Base-by-base conservation (phyloP, 2,888 invertebrate species). In the Pemphredon lugubris region DNA sequence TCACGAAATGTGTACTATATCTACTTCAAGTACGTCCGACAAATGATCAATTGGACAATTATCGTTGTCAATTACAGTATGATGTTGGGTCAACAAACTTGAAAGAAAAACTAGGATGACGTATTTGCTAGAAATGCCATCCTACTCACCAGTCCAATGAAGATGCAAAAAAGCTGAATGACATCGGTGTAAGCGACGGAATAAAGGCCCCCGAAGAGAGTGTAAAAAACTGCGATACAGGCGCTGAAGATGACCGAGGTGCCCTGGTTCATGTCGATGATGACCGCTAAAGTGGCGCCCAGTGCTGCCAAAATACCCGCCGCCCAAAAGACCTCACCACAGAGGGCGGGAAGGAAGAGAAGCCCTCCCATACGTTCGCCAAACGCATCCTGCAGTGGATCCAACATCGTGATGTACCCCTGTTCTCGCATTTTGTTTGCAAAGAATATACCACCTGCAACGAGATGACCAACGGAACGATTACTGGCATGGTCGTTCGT, bases 291-390 rank as follows among this genome's bases (percentile, higher is more conserved):
- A 0, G 99, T 99, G 11, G 99, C 98, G 39, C 99, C 98, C 40
- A 99, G 92, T 4, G 99, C 99, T 0, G 98, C 97, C 58, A 99
- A 92, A 83, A 99, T 98, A 57, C 98, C 98, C 0, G 98, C 99
- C 0, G 98, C 98, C 99, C 99, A 99, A 91, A 99, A 99, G 3
- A 98, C 97, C 91, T 99, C 99, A 5, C 99, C 99, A 85, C 98
- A 96, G 1, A 99, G 93, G 0, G 99, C 98, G 2, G 99, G 99
- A 83, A 99, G 91, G 90, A 98, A 99, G 78, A 99, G 92, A 74
- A 99, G 91, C 0, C 98, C 98, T 20, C 99, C 99, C 97, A 99
- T 98, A 77, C 98, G 93, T 90, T 97, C 96, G 18, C 99, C 99
- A 90, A 98, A 98, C 64, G 95, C 95, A 89, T 97, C 97, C 91